Evolutionary conservation across 2,113 vertebrate genomes (phyloP).

Genomic region (Chrysemys picta): DNA sequence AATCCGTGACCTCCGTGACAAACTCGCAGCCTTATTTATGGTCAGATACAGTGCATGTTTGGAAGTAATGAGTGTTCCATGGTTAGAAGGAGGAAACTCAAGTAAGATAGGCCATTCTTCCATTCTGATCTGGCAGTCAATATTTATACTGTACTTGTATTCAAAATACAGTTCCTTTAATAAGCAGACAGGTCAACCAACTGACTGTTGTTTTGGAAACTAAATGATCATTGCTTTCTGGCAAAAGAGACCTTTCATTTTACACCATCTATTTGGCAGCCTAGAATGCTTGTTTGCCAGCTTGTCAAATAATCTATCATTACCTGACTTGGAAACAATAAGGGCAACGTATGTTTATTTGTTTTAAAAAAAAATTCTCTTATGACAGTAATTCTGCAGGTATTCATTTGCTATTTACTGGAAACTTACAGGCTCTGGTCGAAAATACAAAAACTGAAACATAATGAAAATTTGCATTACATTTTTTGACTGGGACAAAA

Average conservation of each 20-base stretch:
- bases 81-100: fast-evolving
- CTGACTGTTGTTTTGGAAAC: background rate
- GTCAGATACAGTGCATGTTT: background rate
- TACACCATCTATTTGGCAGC: background rate
- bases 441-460: background rate
- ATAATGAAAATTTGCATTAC: too few relatives aligned
- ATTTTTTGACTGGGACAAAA: background rate
- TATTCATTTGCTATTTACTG: background rate
- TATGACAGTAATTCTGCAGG: background rate
- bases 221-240: background rate
- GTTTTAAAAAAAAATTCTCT: background rate
- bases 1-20: too few relatives aligned
- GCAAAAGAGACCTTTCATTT: background rate
- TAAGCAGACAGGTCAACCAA: background rate
- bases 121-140: background rate
- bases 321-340: background rate
- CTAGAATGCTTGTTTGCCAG: background rate
- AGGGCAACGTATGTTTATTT: background rate
- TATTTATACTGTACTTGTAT: background rate
- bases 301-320: background rate
- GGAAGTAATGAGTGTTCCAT: background rate
- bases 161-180: background rate
- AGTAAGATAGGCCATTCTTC: background rate
- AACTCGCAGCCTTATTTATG: background rate
- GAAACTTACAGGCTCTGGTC: background rate